These are phyloP conservation scores for Dipus sagitta DNA, from an alignment of 2,797 vertebrate species.

Conservation along the genomic window DNA sequence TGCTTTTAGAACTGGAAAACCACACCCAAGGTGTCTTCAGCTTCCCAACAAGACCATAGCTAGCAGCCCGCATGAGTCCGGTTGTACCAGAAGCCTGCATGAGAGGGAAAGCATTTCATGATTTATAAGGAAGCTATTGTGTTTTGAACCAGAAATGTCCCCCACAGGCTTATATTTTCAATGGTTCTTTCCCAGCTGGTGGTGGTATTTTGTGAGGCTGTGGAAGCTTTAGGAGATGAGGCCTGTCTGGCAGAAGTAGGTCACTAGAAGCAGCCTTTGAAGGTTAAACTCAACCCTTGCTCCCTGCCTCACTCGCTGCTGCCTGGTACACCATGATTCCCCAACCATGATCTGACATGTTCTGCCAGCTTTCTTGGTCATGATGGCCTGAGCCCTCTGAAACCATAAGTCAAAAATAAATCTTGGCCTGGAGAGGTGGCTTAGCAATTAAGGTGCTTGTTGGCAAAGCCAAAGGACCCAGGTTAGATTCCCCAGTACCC, in stretches of 20 bases:
- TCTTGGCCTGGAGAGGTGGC: background rate
- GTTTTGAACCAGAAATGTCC: background rate
- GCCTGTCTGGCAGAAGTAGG: background rate
- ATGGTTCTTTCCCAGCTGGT: background rate
- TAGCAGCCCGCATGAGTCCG: background rate
- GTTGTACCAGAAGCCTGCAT: background rate
- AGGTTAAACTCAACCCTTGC: background rate
- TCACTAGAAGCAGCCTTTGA: background rate
- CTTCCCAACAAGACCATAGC: background rate
- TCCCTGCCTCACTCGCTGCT: background rate
- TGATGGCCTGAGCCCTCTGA: background rate
- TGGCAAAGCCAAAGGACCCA: too few relatives aligned
- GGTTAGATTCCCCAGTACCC: too few relatives aligned
- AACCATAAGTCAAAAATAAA: background rate
- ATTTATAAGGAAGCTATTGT: background rate
- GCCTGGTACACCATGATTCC: background rate
- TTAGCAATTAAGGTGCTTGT: too few relatives aligned
- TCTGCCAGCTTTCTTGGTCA: background rate
- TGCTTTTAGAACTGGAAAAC: slow-evolving; percentile 40
- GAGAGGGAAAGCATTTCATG: background rate
- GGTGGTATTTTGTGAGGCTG: background rate
- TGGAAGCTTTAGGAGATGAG: background rate
- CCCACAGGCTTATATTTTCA: background rate
- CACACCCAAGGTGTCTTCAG: slow-evolving; percentile 5
- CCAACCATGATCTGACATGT: background rate